A percentile compares a stretch with the other conserved stretches of the same genome.
Evolutionary conservation across 2,888 invertebrate genomes (phyloP).

Genomic region (Dynastes hyllus): DNA sequence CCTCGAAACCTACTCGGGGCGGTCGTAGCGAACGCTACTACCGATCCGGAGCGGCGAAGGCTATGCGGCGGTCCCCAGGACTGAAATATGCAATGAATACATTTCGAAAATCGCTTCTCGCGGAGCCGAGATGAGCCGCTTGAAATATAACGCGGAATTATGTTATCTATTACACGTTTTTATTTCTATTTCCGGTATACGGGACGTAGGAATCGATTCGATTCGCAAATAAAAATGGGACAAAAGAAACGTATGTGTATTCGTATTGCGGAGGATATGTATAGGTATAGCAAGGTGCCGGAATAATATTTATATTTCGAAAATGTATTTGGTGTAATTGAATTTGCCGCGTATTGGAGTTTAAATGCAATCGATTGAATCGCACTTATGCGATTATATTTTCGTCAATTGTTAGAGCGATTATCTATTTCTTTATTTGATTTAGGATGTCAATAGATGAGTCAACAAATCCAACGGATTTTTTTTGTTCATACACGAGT

Average conservation of each 20-base stretch:
- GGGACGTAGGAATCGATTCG: conserved; percentile 4
- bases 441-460: too few relatives aligned
- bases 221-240: conserved; percentile 21
- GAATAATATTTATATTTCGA: conserved; percentile 5
- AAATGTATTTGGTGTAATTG: conserved; percentile 4
- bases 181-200: conserved; percentile 15
- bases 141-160: conserved; percentile 41
- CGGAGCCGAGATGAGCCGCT: conserved; percentile 23
- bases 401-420: too few relatives aligned
- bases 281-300: background rate
- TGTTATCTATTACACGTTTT: conserved; percentile 34
- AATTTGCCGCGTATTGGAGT: background rate
- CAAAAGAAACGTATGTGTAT: background rate
- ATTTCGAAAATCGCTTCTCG: conserved; percentile 41
- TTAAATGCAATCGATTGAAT: too few relatives aligned
- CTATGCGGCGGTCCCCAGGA: background rate
- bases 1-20: background rate
- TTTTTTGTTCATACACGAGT: too few relatives aligned
- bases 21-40: background rate
- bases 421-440: too few relatives aligned
- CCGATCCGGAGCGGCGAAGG: background rate
- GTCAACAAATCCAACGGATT: too few relatives aligned
- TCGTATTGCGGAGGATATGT: background rate
- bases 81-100: conserved; percentile 46
- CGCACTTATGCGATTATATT: too few relatives aligned